Base-by-base conservation (phyloP, 2,888 invertebrate species). In the Drosophila anomelani region DNA sequence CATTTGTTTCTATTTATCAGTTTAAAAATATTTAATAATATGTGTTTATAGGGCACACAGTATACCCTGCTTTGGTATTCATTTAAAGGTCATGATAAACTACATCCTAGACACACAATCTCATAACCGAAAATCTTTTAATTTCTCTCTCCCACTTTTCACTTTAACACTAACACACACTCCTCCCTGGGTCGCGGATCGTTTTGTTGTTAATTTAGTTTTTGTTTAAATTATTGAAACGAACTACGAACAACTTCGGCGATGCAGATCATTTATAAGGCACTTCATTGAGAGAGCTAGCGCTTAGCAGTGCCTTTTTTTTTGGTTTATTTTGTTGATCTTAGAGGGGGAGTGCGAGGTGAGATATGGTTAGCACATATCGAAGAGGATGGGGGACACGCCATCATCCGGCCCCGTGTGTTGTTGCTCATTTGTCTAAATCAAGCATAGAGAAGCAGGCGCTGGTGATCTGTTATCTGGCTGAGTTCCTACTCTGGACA, bases 261-360 rank as follows among this genome's bases (percentile, higher is more conserved):
- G 70, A 61, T 78, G 87, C 62, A 86, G 87, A 86, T 84, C 81
- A 88, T 88, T 84, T 84, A 86, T 88, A 88, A 81, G 80, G 62
- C 84, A 80, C 83, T 83, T 85, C 80, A 83, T 71, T 58, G 59
- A 53, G 39, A 36, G 44, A 34, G 32, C 74, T 34, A 32, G 13
- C 64, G 32, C 26, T 59, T 32, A 26, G 51, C 43, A 36, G 54
- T n/a, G 7, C 29, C 36, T 51, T 23, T 20, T 20, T 29, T 1
- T 23, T 23, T 23, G 23, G 61, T 29, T 46, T 47, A 23, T 47
- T 36, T 47, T 46, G 7, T 36, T 23, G 20, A 13, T 23, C 29
- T 26, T 4, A 13, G 39, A 38, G 26, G n/a, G 47, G 47, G 15
- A n/a, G 39, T 6, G 15, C 5, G 29, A 53, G 51, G 51, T 53